These are phyloP conservation scores for Petromus typicus DNA, from an alignment of 2,113 vertebrate genomes.

Conservation along the genomic window DNA sequence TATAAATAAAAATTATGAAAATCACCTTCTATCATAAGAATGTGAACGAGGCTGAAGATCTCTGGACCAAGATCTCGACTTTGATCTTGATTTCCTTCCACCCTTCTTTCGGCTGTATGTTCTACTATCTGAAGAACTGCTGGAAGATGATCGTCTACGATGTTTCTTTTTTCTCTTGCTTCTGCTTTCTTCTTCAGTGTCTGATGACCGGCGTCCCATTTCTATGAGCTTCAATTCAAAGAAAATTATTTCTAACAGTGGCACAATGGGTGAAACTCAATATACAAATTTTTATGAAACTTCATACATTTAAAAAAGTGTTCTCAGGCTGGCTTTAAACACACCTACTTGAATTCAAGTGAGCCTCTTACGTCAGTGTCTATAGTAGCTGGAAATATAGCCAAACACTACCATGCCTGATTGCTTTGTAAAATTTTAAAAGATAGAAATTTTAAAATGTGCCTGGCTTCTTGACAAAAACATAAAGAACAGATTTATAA, in stretches of 20 bases:
- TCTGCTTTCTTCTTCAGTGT: conserved; percentile 93
- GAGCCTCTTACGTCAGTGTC: not conserved
- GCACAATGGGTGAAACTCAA: conserved; percentile 23
- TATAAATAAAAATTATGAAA: rapidly evolving
- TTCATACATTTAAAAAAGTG: not conserved
- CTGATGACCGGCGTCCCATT: conserved; percentile 96
- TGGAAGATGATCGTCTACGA: conserved; percentile 92
- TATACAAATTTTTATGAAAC: not conserved
- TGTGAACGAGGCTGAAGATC: conserved; percentile 87
- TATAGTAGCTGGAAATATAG: not conserved
- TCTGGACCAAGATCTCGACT: conserved; percentile 90
- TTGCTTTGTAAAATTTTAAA: not conserved
- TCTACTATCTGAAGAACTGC: conserved; percentile 93
- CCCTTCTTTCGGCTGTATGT: conserved; percentile 90
- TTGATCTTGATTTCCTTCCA: conserved; percentile 91
- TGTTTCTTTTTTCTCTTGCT: conserved; percentile 94
- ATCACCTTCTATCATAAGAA: conserved; percentile 90
- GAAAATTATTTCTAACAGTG: conserved; percentile 46
- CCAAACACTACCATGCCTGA: not conserved
- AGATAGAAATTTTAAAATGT: conserved; percentile 11
- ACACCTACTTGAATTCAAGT: not conserved
- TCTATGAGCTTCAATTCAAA: conserved; percentile 65
- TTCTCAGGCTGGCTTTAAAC: not conserved
- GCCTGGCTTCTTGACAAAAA: not conserved
- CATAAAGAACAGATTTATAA: not conserved